phyloP scores from a whole-genome alignment of 2,888 invertebrate species.

The Tetragonisca angustula region DNA sequence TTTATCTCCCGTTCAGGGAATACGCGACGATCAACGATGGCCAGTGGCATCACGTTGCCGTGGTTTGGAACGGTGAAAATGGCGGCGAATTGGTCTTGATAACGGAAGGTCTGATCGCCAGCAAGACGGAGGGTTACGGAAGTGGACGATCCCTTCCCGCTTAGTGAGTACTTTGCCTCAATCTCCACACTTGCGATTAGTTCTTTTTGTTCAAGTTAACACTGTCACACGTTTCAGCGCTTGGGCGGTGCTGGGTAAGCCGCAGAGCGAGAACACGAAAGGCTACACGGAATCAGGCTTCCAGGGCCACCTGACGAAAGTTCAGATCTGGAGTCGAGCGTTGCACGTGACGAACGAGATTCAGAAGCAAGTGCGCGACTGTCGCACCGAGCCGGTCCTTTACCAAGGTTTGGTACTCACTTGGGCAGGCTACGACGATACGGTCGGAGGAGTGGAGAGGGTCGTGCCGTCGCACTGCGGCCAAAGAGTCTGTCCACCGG shows the following conservation, averaged over 20 bases:
- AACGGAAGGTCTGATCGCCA: slow-evolving; percentile 98
- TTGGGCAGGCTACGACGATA: slow-evolving; percentile 97
- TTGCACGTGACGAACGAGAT: slow-evolving; percentile 96
- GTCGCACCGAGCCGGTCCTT: slow-evolving; percentile 95
- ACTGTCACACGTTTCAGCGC: slow-evolving; percentile 86
- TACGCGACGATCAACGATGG: slow-evolving; percentile 97
- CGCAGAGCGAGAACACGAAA: slow-evolving; percentile 88
- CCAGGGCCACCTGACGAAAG: slow-evolving; percentile 97
- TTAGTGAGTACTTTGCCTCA: slow-evolving; percentile 87
- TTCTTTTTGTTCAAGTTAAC: neutral
- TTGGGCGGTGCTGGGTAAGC: slow-evolving; percentile 96
- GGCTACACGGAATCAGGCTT: slow-evolving; percentile 95
- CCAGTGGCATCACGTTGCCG: slow-evolving; percentile 97
- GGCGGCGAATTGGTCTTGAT: slow-evolving; percentile 95
- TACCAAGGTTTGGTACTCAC: slow-evolving; percentile 94
- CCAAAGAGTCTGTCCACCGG: slow-evolving; percentile 94
- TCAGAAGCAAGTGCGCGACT: slow-evolving; percentile 96
- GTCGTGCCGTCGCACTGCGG: slow-evolving; percentile 97
- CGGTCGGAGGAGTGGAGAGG: slow-evolving; percentile 94
- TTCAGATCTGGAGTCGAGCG: slow-evolving; percentile 97
- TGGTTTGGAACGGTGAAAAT: slow-evolving; percentile 96
- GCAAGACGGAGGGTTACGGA: slow-evolving; percentile 95
- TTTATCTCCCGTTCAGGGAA: slow-evolving; percentile 95
- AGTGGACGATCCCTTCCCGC: slow-evolving; percentile 92
- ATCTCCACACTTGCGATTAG: neutral